These are phyloP conservation scores for Excalfactoria chinensis DNA, from an alignment of 2,113 vertebrate species.

Conservation along the genomic window DNA sequence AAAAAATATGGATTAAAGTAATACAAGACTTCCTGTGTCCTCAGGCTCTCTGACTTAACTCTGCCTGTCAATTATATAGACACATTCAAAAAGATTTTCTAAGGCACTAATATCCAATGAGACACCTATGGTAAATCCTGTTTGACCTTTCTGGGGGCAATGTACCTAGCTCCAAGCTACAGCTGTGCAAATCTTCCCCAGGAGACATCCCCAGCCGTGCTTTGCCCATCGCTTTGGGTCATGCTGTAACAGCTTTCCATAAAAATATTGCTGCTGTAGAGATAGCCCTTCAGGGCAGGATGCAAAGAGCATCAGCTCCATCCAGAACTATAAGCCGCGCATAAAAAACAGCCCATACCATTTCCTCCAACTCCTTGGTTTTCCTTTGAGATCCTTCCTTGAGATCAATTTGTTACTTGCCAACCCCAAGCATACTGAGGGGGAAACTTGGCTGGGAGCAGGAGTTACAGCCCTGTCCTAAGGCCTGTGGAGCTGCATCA, in stretches of 20 bases:
- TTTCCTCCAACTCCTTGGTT: not conserved
- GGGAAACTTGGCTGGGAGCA: not conserved
- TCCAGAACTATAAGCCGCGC: not conserved
- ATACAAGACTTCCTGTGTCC: not conserved
- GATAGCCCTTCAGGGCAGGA: slow-evolving; percentile 10
- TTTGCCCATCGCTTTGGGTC: not conserved
- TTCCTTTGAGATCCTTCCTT: not conserved
- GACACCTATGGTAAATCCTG: slow-evolving; percentile 17
- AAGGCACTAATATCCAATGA: not conserved
- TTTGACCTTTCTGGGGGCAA: slow-evolving; percentile 47
- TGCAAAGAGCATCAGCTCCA: not conserved
- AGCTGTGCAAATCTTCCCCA: slow-evolving; percentile 10
- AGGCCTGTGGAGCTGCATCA: not conserved
- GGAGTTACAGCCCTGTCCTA: not conserved
- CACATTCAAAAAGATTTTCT: slow-evolving; percentile 1
- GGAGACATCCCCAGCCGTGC: not conserved
- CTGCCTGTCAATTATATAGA: not conserved
- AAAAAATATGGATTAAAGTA: not conserved
- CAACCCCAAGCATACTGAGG: not conserved
- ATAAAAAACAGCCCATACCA: not conserved
- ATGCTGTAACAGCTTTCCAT: not conserved
- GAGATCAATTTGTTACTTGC: not conserved
- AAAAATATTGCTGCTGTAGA: slow-evolving; percentile 14
- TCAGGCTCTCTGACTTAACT: not conserved
- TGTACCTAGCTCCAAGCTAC: not conserved